phyloP scores from a whole-genome alignment of 2,888 invertebrate species.

The Neoascia interrupta region DNA sequence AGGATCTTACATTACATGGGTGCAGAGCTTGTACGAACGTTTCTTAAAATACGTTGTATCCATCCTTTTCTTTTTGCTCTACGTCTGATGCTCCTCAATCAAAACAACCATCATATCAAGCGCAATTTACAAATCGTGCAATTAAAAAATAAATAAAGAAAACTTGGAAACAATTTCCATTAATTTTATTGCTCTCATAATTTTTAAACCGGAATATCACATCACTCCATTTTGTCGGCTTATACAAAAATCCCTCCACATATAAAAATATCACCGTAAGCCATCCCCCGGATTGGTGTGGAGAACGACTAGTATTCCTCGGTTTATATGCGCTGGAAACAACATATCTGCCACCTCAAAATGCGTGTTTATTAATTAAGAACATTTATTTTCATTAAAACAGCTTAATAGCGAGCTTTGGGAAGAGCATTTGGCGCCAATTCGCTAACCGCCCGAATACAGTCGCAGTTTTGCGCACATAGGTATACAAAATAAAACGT shows the following conservation, averaged over 20 bases:
- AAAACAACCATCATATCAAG: no score
- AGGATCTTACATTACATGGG: no score
- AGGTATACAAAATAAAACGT: background rate
- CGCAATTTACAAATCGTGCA: background rate
- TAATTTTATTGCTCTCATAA: constrained; percentile 49
- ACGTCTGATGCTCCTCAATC: no score
- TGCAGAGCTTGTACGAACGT: no score
- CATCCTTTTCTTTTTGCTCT: no score
- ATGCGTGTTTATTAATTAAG: constrained; percentile 80
- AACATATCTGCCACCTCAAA: constrained; percentile 75
- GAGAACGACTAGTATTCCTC: no score
- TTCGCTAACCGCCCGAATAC: constrained; percentile 39
- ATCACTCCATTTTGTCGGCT: constrained; percentile 41
- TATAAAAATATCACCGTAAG: constrained; percentile 38
- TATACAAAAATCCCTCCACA: constrained; percentile 42
- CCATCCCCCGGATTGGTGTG: no score
- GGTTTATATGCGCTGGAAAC: constrained; percentile 35
- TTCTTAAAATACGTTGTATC: no score
- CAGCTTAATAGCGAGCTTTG: constrained; percentile 76
- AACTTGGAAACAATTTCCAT: constrained; percentile 32
- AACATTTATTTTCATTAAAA: constrained; percentile 80
- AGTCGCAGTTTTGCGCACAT: constrained; percentile 17
- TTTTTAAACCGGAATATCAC: background rate
- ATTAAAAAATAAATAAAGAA: constrained; percentile 3
- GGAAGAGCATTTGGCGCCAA: constrained; percentile 73